Evolutionary conservation across 1,140 invertebrate species (phyloP).

Genomic region (Drosophila parabipectinata): DNA sequence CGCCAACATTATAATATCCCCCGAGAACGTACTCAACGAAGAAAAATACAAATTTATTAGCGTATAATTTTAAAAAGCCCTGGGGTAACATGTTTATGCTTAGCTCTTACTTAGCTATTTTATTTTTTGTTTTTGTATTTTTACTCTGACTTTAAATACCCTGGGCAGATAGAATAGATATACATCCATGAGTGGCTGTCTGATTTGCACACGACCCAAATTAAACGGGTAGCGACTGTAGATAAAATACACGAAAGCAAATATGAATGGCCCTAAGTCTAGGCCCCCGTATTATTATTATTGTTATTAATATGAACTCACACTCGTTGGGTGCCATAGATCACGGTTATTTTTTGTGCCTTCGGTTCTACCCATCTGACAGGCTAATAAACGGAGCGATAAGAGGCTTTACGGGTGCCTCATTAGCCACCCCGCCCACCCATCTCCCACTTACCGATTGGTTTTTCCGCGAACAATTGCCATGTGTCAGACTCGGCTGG

Average conservation of each 20-base stretch:
- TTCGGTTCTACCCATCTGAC: constrained; percentile 28
- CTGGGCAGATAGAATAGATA: constrained; percentile 25
- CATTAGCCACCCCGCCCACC: constrained; percentile 48
- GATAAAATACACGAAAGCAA: constrained; percentile 18
- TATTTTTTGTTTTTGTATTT: constrained; percentile 10
- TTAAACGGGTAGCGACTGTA: constrained; percentile 5
- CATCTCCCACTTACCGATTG: constrained; percentile 29
- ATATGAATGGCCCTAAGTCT: constrained; percentile 19
- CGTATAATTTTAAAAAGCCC: constrained; percentile 65
- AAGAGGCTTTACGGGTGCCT: constrained; percentile 63
- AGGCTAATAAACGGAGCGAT: constrained; percentile 60
- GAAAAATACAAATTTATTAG: constrained; percentile 57
- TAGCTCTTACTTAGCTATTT: constrained; percentile 30
- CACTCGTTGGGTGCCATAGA: constrained; percentile 36
- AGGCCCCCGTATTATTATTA: constrained; percentile 18
- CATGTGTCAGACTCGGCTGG: constrained; percentile 18
- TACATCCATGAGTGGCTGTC: constrained; percentile 7
- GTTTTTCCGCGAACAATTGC: constrained; percentile 58
- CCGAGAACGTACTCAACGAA: constrained; percentile 3
- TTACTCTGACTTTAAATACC: constrained; percentile 15
- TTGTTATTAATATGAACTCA: constrained; percentile 39
- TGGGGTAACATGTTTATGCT: constrained; percentile 63
- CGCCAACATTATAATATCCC: constrained; percentile 7
- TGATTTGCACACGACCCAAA: constrained; percentile 56
- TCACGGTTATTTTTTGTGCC: constrained; percentile 33